A percentile compares a stretch with the other conserved stretches of the same genome.
These are phyloP conservation scores for Cyprinodon tularosa DNA, from an alignment of 2,113 vertebrate genomes.

Conservation along the genomic window DNA sequence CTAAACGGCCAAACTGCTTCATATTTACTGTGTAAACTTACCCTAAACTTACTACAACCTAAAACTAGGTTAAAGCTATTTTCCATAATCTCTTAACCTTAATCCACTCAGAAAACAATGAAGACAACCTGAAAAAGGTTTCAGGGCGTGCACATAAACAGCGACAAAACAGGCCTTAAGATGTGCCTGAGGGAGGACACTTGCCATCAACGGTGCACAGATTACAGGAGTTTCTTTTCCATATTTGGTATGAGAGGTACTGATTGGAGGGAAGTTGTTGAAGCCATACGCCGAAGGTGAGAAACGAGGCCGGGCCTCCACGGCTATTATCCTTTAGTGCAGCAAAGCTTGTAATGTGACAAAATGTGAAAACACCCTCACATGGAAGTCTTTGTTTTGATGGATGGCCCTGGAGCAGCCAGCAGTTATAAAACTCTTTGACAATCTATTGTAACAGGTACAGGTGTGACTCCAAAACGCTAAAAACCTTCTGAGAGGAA, in stretches of 20 bases:
- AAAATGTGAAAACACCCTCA: constrained; percentile 60
- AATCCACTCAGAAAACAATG: constrained; percentile 44
- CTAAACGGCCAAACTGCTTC: too few relatives aligned
- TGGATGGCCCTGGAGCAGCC: constrained; percentile 12
- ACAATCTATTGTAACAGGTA: constrained; percentile 39
- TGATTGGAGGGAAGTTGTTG: constrained; percentile 54
- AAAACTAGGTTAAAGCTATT: neutral
- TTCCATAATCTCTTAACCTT: constrained; percentile 3
- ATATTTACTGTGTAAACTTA: too few relatives aligned
- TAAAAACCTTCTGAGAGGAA: too few relatives aligned
- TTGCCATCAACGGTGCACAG: constrained; percentile 29
- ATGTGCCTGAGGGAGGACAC: constrained; percentile 31
- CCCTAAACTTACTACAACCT: too few relatives aligned
- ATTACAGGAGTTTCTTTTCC: constrained; percentile 54
- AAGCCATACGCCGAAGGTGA: constrained; percentile 29
- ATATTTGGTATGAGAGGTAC: constrained; percentile 60
- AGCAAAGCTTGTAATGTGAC: constrained; percentile 27
- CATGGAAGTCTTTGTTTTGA: constrained; percentile 25
- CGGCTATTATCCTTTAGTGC: constrained; percentile 29
- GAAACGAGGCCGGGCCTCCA: constrained; percentile 26
- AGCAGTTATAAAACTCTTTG: constrained; percentile 26
- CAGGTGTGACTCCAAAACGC: constrained; percentile 28
- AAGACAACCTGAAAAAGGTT: constrained; percentile 37
- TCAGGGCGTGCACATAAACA: neutral
- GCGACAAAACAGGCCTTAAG: constrained; percentile 22